These are phyloP conservation scores for Chrysocyon brachyurus DNA, from an alignment of 2,797 vertebrate species.

Conservation along the genomic window DNA sequence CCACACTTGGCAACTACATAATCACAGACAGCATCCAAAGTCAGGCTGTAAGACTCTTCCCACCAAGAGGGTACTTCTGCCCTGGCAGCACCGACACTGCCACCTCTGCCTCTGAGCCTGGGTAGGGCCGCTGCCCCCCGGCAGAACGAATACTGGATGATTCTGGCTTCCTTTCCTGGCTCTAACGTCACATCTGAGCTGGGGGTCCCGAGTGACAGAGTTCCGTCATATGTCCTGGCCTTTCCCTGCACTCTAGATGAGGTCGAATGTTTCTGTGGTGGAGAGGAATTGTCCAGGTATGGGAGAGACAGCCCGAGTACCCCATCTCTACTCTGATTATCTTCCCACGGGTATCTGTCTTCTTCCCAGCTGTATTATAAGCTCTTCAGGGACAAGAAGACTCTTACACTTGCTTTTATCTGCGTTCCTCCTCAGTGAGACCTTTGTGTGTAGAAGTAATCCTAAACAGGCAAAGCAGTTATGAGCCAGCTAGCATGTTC, in stretches of 20 bases:
- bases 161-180: not conserved
- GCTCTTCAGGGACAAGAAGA: not conserved
- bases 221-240: accelerated
- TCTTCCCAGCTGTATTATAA: not conserved
- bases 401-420: not conserved
- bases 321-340: not conserved
- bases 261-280: not conserved
- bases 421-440: not conserved
- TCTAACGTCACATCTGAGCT: not conserved
- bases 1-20: not conserved
- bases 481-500: not conserved
- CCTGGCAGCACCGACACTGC: accelerated
- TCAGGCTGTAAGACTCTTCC: not conserved
- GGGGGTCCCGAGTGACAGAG: not conserved
- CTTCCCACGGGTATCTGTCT: not conserved
- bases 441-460: not conserved
- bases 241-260: not conserved
- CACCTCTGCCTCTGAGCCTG: not conserved
- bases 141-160: not conserved
- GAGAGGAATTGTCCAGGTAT: not conserved
- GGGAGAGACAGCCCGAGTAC: not conserved
- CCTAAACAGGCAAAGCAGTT: not conserved
- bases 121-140: no score
- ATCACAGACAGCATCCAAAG: not conserved
- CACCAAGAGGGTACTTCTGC: not conserved